Percentiles rank a stretch among this genome's conserved stretches.
Conservation (phyloP, 53 echinoderm and acorn worm species). For the Echinometra lucunter region DNA sequence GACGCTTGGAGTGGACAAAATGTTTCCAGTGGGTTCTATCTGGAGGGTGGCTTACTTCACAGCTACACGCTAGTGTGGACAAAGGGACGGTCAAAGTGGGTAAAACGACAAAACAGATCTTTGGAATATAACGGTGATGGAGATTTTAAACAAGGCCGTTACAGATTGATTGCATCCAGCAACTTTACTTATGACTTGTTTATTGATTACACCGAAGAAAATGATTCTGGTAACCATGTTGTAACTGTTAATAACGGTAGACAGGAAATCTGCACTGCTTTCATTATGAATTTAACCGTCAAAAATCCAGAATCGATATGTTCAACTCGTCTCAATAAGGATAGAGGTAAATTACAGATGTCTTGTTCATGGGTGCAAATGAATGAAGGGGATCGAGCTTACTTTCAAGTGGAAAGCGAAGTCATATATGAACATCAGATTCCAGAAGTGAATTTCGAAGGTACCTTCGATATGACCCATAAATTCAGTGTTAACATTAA, state of each 20-base stretch:
- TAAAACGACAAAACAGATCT: not conserved
- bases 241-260: not conserved
- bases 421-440: not conserved
- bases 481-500: not conserved
- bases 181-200: not conserved
- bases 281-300: not conserved
- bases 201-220: not conserved
- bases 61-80: not conserved
- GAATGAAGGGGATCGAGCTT: not conserved
- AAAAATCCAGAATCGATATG: not conserved
- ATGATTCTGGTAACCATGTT: not conserved
- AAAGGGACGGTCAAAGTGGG: not conserved
- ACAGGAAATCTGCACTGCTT: not conserved
- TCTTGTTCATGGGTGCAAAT: conserved; percentile 25
- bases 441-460: not conserved
- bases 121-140: not conserved
- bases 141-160: not conserved
- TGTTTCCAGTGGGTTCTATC: not conserved
- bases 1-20: not conserved
- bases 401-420: not conserved
- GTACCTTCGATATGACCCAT: not conserved
- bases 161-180: not conserved
- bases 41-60: not conserved
- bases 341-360: not conserved
- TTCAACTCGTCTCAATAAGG: not conserved